Base-by-base conservation (phyloP, 2,797 vertebrate species). In the Rhodeus uyekii region DNA sequence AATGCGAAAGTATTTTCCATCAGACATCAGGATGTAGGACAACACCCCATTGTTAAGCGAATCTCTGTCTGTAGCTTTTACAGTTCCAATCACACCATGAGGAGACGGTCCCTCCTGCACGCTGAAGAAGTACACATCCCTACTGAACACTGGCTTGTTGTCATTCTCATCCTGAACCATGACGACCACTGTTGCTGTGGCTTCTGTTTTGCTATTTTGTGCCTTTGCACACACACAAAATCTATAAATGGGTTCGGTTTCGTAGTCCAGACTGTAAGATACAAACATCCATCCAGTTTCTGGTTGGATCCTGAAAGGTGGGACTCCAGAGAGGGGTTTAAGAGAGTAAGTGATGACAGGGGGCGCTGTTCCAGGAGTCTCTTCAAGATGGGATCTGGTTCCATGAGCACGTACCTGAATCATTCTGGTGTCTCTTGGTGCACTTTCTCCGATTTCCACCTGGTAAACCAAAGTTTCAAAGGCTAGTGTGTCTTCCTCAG, bases 101-200 rank as follows among this genome's bases (percentile, higher is more conserved):
- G 96, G 96, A 7, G 92, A 5, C 0, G 90, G 87, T 36, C 93
- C 94, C 91, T 99, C 98, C 19, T 95, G 91, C 9, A 96, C 83
- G 13, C 94, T 95, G 89, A 97, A 94, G 91, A 96, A 97, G 92
- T 96, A 95, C 32, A 73, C 87, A 13, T 93, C 88, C 0, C 4
- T 91, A 85, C 86, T 83, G 90, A 99, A 98, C 65, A 89, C 39
- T 0, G 97, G 97, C 39, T 91, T 82, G 61, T 98, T 96, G 89
- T 99, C 97, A 32, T 99, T 98, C 90, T 96, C 91, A 89, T 99
- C 97, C 89, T 96, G 88, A 65, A 99, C 93, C 32, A 91, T 93
- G 76, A 97, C 93, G 4, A 90, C 91, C 22, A 98, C 91, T 0
- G 90, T 92, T 13, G 97, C 90, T 74, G 93, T 94, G n/a, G 93